phyloP scores from a whole-genome alignment of 2,888 invertebrate species.

The Drosophila merina region DNA sequence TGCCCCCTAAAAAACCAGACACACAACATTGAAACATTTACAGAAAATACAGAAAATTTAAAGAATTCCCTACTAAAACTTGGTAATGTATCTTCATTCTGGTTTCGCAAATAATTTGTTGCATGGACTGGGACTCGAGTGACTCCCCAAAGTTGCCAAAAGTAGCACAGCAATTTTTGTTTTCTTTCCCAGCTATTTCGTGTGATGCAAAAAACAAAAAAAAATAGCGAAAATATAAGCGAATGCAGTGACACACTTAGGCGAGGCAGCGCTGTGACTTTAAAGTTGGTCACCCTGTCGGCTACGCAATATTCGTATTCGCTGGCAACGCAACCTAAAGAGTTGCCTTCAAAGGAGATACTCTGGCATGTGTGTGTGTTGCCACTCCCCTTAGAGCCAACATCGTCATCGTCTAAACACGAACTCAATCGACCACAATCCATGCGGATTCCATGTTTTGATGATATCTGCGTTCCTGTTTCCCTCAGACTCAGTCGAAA shows the following conservation, averaged over 20 bases:
- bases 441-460: conserved; percentile 10
- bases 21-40: conserved; percentile 70
- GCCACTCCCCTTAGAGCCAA: conserved; percentile 2
- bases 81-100: conserved; percentile 7
- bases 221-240: conserved; percentile 20
- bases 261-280: neutral
- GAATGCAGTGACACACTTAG: conserved; percentile 43
- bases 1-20: conserved; percentile 56
- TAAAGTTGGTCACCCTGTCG: conserved; percentile 40
- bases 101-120: conserved; percentile 69
- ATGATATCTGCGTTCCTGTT: conserved; percentile 34
- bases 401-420: conserved; percentile 13
- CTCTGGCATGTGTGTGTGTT: neutral
- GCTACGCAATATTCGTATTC: conserved; percentile 40
- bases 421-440: conserved; percentile 15
- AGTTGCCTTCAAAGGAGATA: conserved; percentile 8
- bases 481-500: conserved; percentile 3
- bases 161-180: conserved; percentile 41
- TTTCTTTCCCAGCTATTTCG: conserved; percentile 15
- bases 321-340: neutral
- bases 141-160: conserved; percentile 53
- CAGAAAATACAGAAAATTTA: conserved; percentile 60
- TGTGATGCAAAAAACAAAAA: conserved; percentile 20
- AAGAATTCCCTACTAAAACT: too few relatives aligned
- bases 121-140: conserved; percentile 69